Conservation (phyloP, 2,888 invertebrate species). For the Cactoblastis cactorum region DNA sequence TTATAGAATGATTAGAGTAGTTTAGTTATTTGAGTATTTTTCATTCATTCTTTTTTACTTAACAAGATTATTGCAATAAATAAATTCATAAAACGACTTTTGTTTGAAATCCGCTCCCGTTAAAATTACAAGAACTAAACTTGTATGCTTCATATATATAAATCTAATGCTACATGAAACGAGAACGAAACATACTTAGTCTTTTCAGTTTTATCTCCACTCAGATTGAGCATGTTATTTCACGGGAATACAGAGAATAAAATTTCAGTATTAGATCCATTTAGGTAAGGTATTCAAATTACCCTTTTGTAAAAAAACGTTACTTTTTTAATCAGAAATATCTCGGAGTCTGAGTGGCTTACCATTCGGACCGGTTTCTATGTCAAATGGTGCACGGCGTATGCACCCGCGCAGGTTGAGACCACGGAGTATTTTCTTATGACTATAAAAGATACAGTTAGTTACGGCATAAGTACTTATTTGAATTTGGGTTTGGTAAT, state of each 20-base stretch:
- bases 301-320: neutral
- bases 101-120: no score
- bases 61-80: no score
- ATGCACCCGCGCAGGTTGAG: conserved; percentile 1
- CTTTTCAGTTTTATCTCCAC: no score
- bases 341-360: conserved; percentile 1
- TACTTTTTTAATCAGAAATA: conserved; percentile 4
- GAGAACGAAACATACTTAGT: no score
- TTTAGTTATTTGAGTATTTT: no score
- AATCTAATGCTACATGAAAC: no score
- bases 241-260: neutral
- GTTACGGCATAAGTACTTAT: neutral
- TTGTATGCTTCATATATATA: no score
- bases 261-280: neutral
- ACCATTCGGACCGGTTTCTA: conserved; percentile 8
- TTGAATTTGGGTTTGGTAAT: neutral
- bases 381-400: conserved; percentile 4
- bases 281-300: neutral
- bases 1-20: no score
- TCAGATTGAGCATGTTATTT: no score
- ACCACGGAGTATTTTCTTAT: neutral
- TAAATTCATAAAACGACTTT: no score
- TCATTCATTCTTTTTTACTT: no score
- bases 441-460: conserved; percentile 4
- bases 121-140: no score